Evolutionary conservation across 2,113 vertebrate species (phyloP).

Genomic region (Andinoacara biseriatus): DNA sequence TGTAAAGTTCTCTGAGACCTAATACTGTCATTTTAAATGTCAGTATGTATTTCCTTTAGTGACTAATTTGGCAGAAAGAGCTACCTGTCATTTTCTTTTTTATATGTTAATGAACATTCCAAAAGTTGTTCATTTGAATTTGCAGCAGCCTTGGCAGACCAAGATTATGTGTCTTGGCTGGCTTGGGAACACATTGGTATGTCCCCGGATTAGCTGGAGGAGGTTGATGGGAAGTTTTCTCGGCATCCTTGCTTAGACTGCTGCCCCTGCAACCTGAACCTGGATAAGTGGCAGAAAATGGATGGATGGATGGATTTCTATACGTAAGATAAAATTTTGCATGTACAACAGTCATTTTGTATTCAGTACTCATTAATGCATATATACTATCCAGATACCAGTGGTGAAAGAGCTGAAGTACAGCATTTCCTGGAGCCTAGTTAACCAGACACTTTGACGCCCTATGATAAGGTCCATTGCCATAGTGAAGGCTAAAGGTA

Average conservation of each 20-base stretch:
- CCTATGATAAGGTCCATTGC: slow-evolving; percentile 28
- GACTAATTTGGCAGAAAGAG: background rate
- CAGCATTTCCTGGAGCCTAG: background rate
- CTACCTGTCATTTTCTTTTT: background rate
- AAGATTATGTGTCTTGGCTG: background rate
- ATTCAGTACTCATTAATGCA: background rate
- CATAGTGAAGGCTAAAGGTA: slow-evolving; percentile 37
- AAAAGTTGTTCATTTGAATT: background rate
- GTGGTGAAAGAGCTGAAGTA: background rate
- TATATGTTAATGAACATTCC: background rate
- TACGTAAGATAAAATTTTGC: background rate
- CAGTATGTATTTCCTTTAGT: background rate
- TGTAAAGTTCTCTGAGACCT: background rate
- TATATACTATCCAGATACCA: background rate
- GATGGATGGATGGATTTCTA: background rate
- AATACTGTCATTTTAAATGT: background rate
- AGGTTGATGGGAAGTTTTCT: background rate
- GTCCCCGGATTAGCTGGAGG: background rate
- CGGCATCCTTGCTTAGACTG: background rate
- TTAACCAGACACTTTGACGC: slow-evolving; percentile 24
- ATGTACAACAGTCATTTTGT: background rate
- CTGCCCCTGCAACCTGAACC: background rate
- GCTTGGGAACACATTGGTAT: background rate
- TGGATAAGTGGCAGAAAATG: background rate
- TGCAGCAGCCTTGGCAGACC: background rate